Evolutionary conservation across 2,888 invertebrate genomes (phyloP).

Genomic region (Cephonodes hylas): DNA sequence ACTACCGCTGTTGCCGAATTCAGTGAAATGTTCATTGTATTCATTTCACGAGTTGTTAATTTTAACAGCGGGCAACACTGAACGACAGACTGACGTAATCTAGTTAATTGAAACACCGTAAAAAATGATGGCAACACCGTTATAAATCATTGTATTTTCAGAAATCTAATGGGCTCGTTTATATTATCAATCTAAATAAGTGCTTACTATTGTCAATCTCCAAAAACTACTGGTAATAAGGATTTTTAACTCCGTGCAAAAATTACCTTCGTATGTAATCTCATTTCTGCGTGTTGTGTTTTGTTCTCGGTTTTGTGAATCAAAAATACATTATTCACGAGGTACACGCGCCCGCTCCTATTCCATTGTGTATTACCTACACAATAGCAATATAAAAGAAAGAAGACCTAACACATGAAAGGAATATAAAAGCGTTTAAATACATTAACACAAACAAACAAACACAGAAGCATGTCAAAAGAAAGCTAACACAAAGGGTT

Average conservation of each 20-base stretch:
- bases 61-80: constrained; percentile 11
- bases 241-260: not conserved
- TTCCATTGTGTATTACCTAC: not conserved
- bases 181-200: no score
- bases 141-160: not conserved
- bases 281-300: not conserved
- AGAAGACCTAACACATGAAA: constrained; percentile 2
- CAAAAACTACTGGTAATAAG: no score
- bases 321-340: constrained; percentile 4
- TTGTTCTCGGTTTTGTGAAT: not conserved
- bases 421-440: not conserved
- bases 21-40: constrained; percentile 2
- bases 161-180: no score
- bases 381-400: not conserved
- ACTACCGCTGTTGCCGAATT: not conserved
- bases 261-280: not conserved
- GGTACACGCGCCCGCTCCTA: not conserved
- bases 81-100: constrained; percentile 15
- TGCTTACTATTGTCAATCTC: no score
- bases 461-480: constrained; percentile 7
- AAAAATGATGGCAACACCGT: constrained; percentile 4
- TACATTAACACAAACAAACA: constrained; percentile 1
- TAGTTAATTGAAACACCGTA: constrained; percentile 30
- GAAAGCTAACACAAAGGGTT: constrained; percentile 8
- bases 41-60: constrained; percentile 18